phyloP scores from a whole-genome alignment of 2,113 vertebrate species.

The Xyliphius kryptos region DNA sequence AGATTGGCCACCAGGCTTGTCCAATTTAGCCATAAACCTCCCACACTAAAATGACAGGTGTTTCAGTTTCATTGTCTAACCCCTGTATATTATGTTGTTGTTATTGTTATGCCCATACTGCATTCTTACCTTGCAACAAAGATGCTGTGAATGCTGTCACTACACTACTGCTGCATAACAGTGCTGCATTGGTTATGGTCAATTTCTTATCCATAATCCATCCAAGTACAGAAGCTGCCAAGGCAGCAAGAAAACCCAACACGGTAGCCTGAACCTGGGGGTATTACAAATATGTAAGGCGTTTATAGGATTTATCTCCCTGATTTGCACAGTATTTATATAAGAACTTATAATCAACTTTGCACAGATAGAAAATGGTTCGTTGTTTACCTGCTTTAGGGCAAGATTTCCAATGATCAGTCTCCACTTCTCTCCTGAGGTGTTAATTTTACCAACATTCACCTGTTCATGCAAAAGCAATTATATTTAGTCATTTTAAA shows the following conservation, averaged over 20 bases:
- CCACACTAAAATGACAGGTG: too few species aligned
- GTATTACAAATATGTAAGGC: not conserved
- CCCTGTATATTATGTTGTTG: too few species aligned
- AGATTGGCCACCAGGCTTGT: too few species aligned
- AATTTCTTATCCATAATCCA: slow-evolving; percentile 67
- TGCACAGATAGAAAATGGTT: not conserved
- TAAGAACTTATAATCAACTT: not conserved
- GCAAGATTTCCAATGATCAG: slow-evolving; percentile 82
- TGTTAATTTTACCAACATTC: slow-evolving; percentile 79
- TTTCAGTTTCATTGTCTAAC: too few species aligned
- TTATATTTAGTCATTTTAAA: too few species aligned
- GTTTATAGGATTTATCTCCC: not conserved
- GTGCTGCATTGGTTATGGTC: slow-evolving; percentile 60
- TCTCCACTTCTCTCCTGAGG: slow-evolving; percentile 68
- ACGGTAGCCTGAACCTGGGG: slow-evolving; percentile 84
- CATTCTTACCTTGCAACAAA: slow-evolving; percentile 73
- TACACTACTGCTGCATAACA: slow-evolving; percentile 82
- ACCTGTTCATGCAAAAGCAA: too few species aligned
- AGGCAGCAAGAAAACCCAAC: slow-evolving; percentile 83
- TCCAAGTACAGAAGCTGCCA: slow-evolving; percentile 73
- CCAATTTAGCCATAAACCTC: too few species aligned
- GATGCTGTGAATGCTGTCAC: slow-evolving; percentile 81
- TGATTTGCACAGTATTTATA: not conserved
- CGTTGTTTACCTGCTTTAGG: slow-evolving; percentile 76
- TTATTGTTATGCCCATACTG: too few species aligned